Conservation (phyloP, 2,888 invertebrate species). For the Agriopis aurantiaria region DNA sequence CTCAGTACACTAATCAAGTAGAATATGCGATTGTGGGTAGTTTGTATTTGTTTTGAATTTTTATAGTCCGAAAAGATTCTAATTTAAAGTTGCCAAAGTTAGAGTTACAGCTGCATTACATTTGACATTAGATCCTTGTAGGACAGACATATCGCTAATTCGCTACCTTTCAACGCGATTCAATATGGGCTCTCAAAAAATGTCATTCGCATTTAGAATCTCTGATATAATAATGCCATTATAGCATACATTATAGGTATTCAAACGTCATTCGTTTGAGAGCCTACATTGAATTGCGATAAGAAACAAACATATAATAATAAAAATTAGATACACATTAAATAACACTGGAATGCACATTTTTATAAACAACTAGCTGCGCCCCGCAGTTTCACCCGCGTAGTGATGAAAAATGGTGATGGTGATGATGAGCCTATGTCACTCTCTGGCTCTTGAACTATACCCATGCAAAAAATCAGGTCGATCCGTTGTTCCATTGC, state of each 20-base stretch:
- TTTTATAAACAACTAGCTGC: constrained; percentile 7
- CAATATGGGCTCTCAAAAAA: neutral
- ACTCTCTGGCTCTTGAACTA: too few relatives aligned
- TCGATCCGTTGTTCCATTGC: too few relatives aligned
- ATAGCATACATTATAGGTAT: too few relatives aligned
- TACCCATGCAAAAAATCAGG: too few relatives aligned
- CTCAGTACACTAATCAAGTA: too few relatives aligned
- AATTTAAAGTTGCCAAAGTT: neutral
- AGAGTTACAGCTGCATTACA: neutral
- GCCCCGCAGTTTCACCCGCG: too few relatives aligned
- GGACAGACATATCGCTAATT: neutral
- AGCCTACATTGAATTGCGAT: neutral
- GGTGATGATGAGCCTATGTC: too few relatives aligned
- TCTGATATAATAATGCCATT: too few relatives aligned
- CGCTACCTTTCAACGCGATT: neutral
- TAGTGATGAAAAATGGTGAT: too few relatives aligned
- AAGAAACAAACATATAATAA: neutral
- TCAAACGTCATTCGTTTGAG: neutral
- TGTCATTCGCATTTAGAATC: neutral
- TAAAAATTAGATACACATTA: constrained; percentile 14
- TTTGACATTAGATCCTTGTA: neutral
- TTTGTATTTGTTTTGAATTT: too few relatives aligned
- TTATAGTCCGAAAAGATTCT: neutral
- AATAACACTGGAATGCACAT: constrained; percentile 50
- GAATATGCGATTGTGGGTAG: too few relatives aligned